These are phyloP conservation scores for Rhamnusium bicolor DNA, from an alignment of 2,888 invertebrate genomes.

Conservation along the genomic window DNA sequence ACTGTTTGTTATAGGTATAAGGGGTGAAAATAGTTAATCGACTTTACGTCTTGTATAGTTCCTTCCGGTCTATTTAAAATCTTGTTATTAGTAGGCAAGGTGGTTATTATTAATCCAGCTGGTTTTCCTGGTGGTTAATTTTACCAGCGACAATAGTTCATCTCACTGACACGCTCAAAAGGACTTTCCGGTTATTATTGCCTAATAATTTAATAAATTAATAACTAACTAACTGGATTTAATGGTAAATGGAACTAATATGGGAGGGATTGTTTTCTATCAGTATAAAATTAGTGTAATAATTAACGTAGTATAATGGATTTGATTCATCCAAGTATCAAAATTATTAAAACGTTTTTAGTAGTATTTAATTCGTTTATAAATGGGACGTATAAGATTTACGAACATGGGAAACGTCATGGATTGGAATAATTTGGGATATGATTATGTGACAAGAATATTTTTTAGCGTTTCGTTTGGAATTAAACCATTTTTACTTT, in stretches of 20 bases:
- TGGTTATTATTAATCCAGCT: neutral
- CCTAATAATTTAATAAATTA: conserved; percentile 11
- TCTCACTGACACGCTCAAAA: conserved; percentile 11
- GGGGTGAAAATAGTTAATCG: neutral
- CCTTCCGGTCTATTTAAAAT: neutral
- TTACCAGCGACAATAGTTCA: neutral
- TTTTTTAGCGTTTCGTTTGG: too few species aligned
- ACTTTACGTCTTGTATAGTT: neutral
- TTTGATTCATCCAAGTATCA: neutral
- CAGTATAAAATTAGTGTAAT: neutral
- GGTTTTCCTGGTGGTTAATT: neutral
- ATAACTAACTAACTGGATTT: neutral
- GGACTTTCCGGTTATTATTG: conserved; percentile 25
- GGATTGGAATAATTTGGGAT: too few species aligned
- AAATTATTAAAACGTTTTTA: neutral
- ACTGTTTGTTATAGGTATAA: too few species aligned
- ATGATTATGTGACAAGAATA: too few species aligned
- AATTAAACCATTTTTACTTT: too few species aligned
- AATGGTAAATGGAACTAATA: neutral
- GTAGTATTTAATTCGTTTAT: too few species aligned
- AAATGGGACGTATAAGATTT: too few species aligned
- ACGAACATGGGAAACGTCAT: too few species aligned
- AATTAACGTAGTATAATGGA: neutral
- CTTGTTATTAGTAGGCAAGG: neutral
- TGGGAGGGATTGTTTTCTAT: neutral